Percentiles rank a stretch among this genome's conserved stretches.
These are phyloP conservation scores for Crypturellus undulatus DNA, from an alignment of 2,113 vertebrate genomes.

Conservation along the genomic window DNA sequence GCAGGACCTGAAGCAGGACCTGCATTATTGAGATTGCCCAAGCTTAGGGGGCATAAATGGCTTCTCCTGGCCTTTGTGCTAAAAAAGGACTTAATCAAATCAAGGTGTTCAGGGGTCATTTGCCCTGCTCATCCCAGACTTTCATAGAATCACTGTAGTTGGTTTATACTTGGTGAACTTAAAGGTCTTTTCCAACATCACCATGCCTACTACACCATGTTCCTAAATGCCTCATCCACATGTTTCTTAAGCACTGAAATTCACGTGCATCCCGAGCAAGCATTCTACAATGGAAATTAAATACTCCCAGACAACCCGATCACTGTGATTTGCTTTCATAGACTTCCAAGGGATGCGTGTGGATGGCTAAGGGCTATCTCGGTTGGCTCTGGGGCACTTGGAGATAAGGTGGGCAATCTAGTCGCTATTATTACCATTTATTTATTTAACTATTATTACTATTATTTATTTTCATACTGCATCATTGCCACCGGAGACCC, in stretches of 20 bases:
- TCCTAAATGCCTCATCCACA: too few species aligned
- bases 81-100: neutral
- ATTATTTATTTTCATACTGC: neutral
- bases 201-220: too few species aligned
- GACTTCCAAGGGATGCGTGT: neutral
- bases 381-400: neutral
- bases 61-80: neutral
- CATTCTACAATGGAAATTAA: neutral
- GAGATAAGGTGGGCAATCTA: neutral
- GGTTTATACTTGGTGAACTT: too few species aligned
- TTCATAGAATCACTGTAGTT: neutral
- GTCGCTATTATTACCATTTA: neutral
- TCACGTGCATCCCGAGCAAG: neutral
- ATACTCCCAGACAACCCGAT: neutral
- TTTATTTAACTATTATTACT: neutral
- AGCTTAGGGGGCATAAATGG: neutral
- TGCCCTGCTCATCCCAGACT: neutral
- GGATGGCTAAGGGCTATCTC: neutral
- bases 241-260: too few species aligned
- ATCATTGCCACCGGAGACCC: neutral
- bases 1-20: neutral
- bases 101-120: neutral
- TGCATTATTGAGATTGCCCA: neutral
- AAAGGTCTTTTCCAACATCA: too few species aligned
- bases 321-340: neutral